phyloP scores from a whole-genome alignment of 2,113 vertebrate species.

The Shinisaurus crocodilurus region DNA sequence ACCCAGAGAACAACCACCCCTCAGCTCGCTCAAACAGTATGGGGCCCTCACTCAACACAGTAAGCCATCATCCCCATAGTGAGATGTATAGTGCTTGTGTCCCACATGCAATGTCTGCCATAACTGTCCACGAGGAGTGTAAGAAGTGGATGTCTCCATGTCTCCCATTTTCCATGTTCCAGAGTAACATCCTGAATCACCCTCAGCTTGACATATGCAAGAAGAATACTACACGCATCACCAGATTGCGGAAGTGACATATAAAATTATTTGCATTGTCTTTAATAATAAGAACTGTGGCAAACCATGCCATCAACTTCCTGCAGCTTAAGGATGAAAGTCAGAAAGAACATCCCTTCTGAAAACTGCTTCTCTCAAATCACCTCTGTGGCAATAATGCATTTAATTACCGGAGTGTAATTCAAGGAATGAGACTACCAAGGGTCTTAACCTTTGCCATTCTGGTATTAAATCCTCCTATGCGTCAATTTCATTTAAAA shows the following conservation, averaged over 20 bases:
- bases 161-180: not conserved
- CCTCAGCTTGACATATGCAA: too few species aligned
- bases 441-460: not conserved
- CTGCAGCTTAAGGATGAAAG: not conserved
- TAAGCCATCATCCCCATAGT: not conserved
- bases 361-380: not conserved
- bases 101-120: too few species aligned
- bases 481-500: not conserved
- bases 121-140: not conserved
- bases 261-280: not conserved
- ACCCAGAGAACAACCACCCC: not conserved
- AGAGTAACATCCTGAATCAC: not conserved
- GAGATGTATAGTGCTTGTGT: not conserved
- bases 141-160: not conserved
- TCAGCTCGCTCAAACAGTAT: not conserved
- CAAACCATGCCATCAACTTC: too few species aligned
- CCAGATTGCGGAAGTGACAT: too few species aligned
- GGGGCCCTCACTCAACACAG: not conserved
- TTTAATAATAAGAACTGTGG: conserved; percentile 27
- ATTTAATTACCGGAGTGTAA: not conserved
- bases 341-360: not conserved
- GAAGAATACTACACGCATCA: too few species aligned
- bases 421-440: not conserved
- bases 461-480: not conserved
- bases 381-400: not conserved